A percentile compares a stretch with the other conserved stretches of the same genome.
Conservation (phyloP, 2,113 vertebrate genomes). For the Halichoerus grypus region DNA sequence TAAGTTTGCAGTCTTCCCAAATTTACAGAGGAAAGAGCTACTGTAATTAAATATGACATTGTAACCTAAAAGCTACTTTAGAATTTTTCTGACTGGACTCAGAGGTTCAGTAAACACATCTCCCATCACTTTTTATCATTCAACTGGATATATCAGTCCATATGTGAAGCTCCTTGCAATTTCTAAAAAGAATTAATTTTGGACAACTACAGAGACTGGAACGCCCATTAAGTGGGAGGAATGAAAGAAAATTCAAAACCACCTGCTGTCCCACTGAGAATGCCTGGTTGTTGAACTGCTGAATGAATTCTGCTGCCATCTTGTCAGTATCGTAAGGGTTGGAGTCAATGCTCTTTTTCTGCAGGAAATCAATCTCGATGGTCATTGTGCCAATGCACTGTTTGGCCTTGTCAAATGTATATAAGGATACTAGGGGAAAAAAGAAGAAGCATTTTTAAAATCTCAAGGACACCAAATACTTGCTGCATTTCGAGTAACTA, state of each 20-base stretch:
- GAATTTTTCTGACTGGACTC: neutral
- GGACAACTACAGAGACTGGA: neutral
- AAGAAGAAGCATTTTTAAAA: neutral
- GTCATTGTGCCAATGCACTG: constrained; percentile 96
- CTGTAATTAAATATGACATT: neutral
- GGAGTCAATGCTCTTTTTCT: constrained; percentile 96
- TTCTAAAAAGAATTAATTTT: constrained; percentile 26
- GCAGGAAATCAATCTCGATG: constrained; percentile 96
- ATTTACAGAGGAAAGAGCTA: constrained; percentile 32
- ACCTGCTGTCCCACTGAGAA: constrained; percentile 97
- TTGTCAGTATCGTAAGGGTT: constrained; percentile 96
- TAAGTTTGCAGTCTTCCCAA: neutral
- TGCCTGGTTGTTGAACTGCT: constrained; percentile 95
- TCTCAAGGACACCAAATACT: neutral
- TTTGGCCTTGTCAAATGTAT: constrained; percentile 95
- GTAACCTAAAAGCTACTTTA: neutral
- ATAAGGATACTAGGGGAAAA: constrained; percentile 88
- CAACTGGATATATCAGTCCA: neutral
- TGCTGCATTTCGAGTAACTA: neutral
- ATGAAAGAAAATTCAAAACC: neutral
- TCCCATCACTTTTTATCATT: neutral
- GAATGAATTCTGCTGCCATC: constrained; percentile 96
- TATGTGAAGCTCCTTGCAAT: neutral
- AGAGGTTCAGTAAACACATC: neutral
- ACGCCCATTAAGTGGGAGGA: neutral